Conservation (phyloP, 1,140 invertebrate species). For the Lasioglossum albipes region DNA sequence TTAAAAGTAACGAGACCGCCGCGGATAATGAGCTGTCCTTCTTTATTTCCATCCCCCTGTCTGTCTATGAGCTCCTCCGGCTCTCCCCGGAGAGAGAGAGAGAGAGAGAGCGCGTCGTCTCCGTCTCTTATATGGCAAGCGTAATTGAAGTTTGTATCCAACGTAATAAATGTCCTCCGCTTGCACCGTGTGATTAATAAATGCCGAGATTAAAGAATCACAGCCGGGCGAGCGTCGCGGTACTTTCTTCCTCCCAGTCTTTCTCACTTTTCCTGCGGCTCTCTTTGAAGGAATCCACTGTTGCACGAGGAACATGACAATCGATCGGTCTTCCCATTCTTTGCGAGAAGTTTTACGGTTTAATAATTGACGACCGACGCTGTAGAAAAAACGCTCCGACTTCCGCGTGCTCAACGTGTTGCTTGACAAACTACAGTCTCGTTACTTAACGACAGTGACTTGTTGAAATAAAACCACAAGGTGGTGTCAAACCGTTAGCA, state of each 20-base stretch:
- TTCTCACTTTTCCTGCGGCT: background rate
- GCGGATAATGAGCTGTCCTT: slow-evolving; percentile 53
- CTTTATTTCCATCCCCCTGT: slow-evolving; percentile 44
- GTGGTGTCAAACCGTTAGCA: too few relatives aligned
- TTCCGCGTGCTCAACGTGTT: too few relatives aligned
- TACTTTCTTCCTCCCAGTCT: background rate
- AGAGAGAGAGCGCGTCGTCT: background rate
- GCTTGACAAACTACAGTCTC: too few relatives aligned
- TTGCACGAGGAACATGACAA: background rate
- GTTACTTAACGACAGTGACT: too few relatives aligned
- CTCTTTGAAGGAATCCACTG: background rate
- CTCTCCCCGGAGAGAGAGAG: slow-evolving; percentile 16
- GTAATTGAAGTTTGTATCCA: slow-evolving; percentile 48
- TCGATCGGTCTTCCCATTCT: background rate
- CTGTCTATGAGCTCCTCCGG: slow-evolving; percentile 29
- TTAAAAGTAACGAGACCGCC: slow-evolving; percentile 54
- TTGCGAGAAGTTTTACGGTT: background rate
- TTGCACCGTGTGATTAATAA: slow-evolving; percentile 43
- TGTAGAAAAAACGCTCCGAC: too few relatives aligned
- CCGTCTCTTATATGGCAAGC: slow-evolving; percentile 37
- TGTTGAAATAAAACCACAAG: too few relatives aligned
- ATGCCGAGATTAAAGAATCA: slow-evolving; percentile 46
- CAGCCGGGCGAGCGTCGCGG: background rate
- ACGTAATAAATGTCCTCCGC: slow-evolving; percentile 44
- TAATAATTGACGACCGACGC: too few relatives aligned